Conservation (phyloP, 2,888 invertebrate genomes). For the Frankliniella fusca region DNA sequence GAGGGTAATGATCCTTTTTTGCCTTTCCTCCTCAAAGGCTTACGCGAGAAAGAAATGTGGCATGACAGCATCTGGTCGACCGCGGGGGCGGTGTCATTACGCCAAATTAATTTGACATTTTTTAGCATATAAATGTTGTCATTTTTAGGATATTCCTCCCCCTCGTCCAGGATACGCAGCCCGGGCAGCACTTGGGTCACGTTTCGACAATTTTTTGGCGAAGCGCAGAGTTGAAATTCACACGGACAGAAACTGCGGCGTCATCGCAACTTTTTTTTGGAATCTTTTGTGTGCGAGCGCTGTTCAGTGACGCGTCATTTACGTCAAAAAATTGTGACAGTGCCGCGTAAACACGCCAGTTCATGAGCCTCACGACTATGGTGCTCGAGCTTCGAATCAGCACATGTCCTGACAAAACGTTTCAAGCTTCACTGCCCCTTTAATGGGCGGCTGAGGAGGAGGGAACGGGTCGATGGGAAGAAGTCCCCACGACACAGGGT, state of each 20-base stretch:
- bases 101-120: slow-evolving; percentile 10
- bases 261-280: background rate
- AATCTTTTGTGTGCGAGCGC: background rate
- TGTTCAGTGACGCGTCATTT: background rate
- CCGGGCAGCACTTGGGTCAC: background rate
- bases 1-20: background rate
- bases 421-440: background rate
- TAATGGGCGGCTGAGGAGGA: background rate
- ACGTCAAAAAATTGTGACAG: background rate
- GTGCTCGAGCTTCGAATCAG: too few species aligned
- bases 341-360: background rate
- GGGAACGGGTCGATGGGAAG: too few species aligned
- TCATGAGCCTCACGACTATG: background rate
- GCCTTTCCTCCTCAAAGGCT: background rate
- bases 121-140: background rate
- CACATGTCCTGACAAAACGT: too few species aligned
- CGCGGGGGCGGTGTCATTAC: background rate
- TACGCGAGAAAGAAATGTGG: background rate
- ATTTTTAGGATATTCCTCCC: background rate
- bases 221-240: background rate
- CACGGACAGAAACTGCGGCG: too few species aligned
- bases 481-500: too few species aligned
- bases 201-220: background rate
- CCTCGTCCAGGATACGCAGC: background rate
- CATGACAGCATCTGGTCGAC: background rate